A percentile compares a stretch with the other conserved stretches of the same genome.
Conservation (phyloP, 2,888 invertebrate species). For the Epistrophella euchroma region DNA sequence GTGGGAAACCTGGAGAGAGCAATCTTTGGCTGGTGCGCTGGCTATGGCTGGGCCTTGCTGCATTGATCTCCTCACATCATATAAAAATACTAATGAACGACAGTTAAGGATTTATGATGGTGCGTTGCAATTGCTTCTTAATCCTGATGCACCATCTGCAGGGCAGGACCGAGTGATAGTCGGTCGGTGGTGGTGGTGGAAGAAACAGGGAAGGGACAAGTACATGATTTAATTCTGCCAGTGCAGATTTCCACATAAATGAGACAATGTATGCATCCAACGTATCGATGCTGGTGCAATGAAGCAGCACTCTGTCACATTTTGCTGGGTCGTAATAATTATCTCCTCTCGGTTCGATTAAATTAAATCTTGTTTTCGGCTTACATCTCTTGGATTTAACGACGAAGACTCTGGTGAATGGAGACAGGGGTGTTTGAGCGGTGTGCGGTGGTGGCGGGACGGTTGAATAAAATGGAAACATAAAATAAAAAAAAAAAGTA, state of each 20-base stretch:
- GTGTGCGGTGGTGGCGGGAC: neutral
- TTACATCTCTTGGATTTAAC: slow-evolving; percentile 57
- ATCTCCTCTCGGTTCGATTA: slow-evolving; percentile 70
- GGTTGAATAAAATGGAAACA: slow-evolving; percentile 54
- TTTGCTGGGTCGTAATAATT: slow-evolving; percentile 66
- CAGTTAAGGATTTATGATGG: slow-evolving; percentile 71
- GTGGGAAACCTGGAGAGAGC: slow-evolving; percentile 57
- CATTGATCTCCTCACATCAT: slow-evolving; percentile 62
- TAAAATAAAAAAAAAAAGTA: slow-evolving; percentile 46
- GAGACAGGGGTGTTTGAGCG: neutral
- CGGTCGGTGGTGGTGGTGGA: neutral
- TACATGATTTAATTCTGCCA: slow-evolving; percentile 47
- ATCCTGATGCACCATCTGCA: slow-evolving; percentile 49
- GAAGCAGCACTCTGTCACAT: slow-evolving; percentile 59
- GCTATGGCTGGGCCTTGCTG: slow-evolving; percentile 2
- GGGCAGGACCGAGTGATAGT: neutral
- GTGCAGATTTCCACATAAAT: slow-evolving; percentile 32
- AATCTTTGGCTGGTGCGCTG: slow-evolving; percentile 11
- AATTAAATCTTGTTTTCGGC: slow-evolving; percentile 69
- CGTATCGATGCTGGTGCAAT: slow-evolving; percentile 1
- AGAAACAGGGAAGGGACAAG: slow-evolving; percentile 18
- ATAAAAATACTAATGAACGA: slow-evolving; percentile 73
- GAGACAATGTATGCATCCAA: slow-evolving; percentile 50
- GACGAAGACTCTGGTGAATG: slow-evolving; percentile 45
- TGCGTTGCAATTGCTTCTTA: slow-evolving; percentile 60